Evolutionary conservation across 2,797 vertebrate species (phyloP).

Genomic region (Erpetoichthys calabaricus): DNA sequence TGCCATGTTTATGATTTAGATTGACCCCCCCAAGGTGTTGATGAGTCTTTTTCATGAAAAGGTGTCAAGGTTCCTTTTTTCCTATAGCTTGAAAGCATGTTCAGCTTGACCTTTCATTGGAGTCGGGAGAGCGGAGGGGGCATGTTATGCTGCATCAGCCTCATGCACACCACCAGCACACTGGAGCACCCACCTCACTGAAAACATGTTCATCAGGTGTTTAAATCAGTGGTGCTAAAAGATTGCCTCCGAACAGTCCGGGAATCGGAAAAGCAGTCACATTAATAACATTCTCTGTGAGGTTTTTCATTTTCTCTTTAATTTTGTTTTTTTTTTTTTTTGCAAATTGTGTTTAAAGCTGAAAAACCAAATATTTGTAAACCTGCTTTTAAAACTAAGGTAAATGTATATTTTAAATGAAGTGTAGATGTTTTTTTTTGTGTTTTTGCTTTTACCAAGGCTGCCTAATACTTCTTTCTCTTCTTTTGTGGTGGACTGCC

Average conservation of each 20-base stretch:
- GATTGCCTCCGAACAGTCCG: conserved; percentile 40
- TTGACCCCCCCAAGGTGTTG: too few relatives aligned
- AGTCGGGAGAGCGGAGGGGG: too few relatives aligned
- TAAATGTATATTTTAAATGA: conserved; percentile 69
- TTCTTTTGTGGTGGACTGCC: not conserved
- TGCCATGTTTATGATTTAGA: too few relatives aligned
- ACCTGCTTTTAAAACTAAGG: conserved; percentile 45
- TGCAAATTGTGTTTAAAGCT: conserved; percentile 49
- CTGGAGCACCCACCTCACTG: conserved; percentile 27
- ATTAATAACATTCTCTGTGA: conserved; percentile 28
- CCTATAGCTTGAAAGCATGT: too few relatives aligned
- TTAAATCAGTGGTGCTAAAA: conserved; percentile 52
- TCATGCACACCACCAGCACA: conserved; percentile 29
- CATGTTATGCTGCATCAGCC: conserved; percentile 10
- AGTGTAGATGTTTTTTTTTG: conserved; percentile 43
- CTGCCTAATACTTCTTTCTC: conserved; percentile 26
- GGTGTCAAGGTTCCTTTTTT: too few relatives aligned
- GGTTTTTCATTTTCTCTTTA: conserved; percentile 20
- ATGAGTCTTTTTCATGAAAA: too few relatives aligned
- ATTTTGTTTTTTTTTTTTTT: conserved; percentile 40
- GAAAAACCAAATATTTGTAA: conserved; percentile 53
- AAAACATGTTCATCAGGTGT: conserved; percentile 20
- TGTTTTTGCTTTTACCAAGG: conserved; percentile 31
- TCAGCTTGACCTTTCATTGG: too few relatives aligned
- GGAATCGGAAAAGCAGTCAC: conserved; percentile 40